Base-by-base conservation (phyloP, 37 sponge, comb jelly and placozoan genomes). In the Axinella damicornis region DNA sequence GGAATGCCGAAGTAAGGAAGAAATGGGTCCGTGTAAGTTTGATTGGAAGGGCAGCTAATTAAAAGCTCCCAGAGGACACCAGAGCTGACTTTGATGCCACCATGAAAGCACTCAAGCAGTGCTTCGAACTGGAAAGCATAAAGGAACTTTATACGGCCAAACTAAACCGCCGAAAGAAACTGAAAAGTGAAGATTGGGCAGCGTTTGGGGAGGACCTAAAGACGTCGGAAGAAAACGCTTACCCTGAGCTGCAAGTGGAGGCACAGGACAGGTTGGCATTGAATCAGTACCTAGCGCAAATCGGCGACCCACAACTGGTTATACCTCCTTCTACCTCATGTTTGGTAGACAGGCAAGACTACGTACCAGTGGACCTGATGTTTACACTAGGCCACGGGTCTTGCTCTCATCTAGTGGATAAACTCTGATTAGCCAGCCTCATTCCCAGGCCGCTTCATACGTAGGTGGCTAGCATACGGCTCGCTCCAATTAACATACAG, bases 1-100 rank as follows among this genome's bases (percentile, higher is more conserved):
- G 76, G 85, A 36, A 62, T 37, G 85, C 18, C 0, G 69, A 21
- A 0, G 56, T 0, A 15, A 84, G 74, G 54, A 20, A 40, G 24
- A 58, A 66, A 56, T 84, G 75, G 75, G 24, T 84, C 37, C 40
- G 68, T 69, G 85, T 55, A 32, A 65, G 85, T 2, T 54, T 84
- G 33, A 85, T 71, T 56, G 86, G 78, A 2, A 27, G 78, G n/a
- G 78, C 86, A 0, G 63, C 30, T 21, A 70, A 19, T 34, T 20
- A 52, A 15, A 21, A 60, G 38, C 46, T 85, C 2, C 41, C 86
- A 6, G 78, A 39, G 5, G 70, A 21, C 9, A 30, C 30, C 24
- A n/a, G 27, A 1, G 71, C 61, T 0, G 21, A 24, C 9, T 85
- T 58, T 52, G 71, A 11, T 6, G 5, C 11, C 21, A 38, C 55